Evolutionary conservation across 2,113 vertebrate genomes (phyloP).

Genomic region (Phaetusa simplex): DNA sequence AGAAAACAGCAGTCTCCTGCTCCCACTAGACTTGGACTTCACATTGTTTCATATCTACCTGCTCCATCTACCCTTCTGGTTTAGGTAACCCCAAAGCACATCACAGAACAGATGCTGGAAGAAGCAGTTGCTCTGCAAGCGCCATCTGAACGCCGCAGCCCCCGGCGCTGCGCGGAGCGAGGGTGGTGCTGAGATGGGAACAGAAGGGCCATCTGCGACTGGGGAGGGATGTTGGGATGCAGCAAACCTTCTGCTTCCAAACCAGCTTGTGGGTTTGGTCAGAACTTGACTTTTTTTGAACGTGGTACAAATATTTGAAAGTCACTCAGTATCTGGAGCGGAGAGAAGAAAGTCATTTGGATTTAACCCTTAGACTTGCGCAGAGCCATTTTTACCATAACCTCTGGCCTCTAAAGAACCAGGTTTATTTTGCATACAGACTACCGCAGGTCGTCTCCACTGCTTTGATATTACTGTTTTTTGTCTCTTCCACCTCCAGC

Average conservation of each 20-base stretch:
- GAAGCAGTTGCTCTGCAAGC: background rate
- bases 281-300: background rate
- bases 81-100: background rate
- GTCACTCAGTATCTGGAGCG: background rate
- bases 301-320: background rate
- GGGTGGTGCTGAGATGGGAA: background rate
- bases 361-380: background rate
- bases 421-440: background rate
- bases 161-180: accelerated
- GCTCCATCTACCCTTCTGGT: background rate
- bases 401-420: background rate
- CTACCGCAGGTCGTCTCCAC: too few relatives aligned
- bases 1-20: background rate
- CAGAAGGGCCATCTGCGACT: accelerated
- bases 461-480: background rate
- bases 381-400: background rate
- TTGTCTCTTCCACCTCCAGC: background rate
- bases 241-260: background rate
- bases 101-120: background rate
- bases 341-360: background rate
- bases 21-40: background rate
- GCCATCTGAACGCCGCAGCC: background rate
- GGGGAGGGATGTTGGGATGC: background rate
- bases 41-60: background rate
- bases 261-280: background rate